Percentiles rank a stretch among this genome's conserved stretches.
Evolutionary conservation across 2,113 vertebrate genomes (phyloP).

Genomic region (Nothocercus nigrocapillus): DNA sequence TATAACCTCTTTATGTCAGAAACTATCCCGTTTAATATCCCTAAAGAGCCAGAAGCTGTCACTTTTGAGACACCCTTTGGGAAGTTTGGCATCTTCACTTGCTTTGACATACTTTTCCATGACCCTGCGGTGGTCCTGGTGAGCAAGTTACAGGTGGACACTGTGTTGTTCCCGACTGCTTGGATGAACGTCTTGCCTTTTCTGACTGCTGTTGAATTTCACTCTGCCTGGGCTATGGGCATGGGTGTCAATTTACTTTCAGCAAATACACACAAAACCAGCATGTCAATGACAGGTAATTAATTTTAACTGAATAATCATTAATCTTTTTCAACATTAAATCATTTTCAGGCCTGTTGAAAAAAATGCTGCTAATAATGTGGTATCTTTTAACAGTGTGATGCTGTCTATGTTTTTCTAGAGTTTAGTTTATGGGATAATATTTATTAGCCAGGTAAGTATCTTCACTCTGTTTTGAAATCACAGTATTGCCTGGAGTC

Average conservation of each 20-base stretch:
- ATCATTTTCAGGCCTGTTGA: neutral
- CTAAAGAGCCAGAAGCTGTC: conserved; percentile 73
- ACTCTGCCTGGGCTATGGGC: conserved; percentile 73
- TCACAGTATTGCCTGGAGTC: neutral
- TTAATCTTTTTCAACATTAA: neutral
- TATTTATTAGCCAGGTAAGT: neutral
- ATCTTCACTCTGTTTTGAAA: neutral
- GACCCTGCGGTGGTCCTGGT: conserved; percentile 80
- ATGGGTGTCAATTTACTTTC: conserved; percentile 73
- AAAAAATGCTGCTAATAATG: neutral
- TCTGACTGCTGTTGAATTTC: conserved; percentile 72
- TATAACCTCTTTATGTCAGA: conserved; percentile 84
- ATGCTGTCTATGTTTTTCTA: neutral
- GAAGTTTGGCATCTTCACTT: conserved; percentile 88
- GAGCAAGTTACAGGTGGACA: conserved; percentile 77
- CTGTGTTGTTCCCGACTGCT: conserved; percentile 49
- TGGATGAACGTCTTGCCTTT: conserved; percentile 77
- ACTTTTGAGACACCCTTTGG: conserved; percentile 90
- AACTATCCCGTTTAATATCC: conserved; percentile 75
- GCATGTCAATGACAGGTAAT: conserved; percentile 79
- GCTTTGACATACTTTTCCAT: conserved; percentile 90
- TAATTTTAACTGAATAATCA: neutral
- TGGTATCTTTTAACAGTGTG: neutral
- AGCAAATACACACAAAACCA: conserved; percentile 76
- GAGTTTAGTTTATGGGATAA: neutral